Evolutionary conservation across 2,113 vertebrate genomes (phyloP).

Genomic region (Passer domesticus): DNA sequence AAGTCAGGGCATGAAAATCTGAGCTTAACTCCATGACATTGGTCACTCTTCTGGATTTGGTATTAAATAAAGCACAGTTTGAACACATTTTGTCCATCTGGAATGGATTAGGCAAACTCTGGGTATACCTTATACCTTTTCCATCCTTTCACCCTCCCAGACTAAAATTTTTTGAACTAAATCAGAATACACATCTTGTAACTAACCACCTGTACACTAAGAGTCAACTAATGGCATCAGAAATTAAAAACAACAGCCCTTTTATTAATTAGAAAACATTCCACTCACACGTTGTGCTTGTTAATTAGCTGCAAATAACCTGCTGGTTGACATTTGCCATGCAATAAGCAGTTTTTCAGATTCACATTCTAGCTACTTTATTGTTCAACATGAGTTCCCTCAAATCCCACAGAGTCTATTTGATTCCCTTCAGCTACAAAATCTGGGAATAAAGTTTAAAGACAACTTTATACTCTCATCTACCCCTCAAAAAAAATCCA

Average conservation of each 20-base stretch:
- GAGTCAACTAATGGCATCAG: background rate
- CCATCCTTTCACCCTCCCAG: background rate
- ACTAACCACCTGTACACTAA: background rate
- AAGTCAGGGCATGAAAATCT: background rate
- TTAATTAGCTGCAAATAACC: constrained; percentile 48
- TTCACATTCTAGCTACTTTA: background rate
- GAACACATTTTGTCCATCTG: constrained; percentile 11
- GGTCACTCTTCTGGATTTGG: constrained; percentile 12
- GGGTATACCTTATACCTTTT: constrained; percentile 14
- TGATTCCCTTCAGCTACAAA: background rate
- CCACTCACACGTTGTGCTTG: background rate
- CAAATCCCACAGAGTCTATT: constrained; percentile 1
- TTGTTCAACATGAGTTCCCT: background rate
- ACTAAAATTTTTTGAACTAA: background rate
- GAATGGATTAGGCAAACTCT: constrained; percentile 18
- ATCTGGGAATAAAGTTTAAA: background rate
- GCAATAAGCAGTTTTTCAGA: constrained; percentile 47
- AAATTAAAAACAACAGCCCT: constrained; percentile 12
- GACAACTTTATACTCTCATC: background rate
- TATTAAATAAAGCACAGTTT: constrained; percentile 10
- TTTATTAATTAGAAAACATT: constrained; percentile 25
- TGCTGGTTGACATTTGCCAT: constrained; percentile 43
- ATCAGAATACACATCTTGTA: background rate
- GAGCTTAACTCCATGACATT: background rate
- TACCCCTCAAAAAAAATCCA: background rate